Evolutionary conservation across 2,888 invertebrate genomes (phyloP), one percentile per base, ranked within the genome.

Genomic region (Dilophus febrilis): DNA sequence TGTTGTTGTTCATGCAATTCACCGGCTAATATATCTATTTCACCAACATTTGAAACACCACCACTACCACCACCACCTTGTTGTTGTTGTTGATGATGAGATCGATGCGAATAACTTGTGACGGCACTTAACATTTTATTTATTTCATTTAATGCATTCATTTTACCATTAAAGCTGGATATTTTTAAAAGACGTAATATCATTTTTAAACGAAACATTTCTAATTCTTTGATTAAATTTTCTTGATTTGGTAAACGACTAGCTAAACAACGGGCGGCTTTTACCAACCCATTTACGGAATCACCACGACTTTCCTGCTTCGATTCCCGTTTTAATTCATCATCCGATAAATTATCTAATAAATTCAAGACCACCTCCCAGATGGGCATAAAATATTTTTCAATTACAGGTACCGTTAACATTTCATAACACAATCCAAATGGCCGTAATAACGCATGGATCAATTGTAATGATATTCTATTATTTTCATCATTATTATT

Each of bases 61-160:
- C n/a, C n/a, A n/a, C n/a, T n/a, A n/a, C n/a, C n/a, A n/a, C n/a
- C n/a, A n/a, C n/a, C n/a, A n/a, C n/a, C n/a, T n/a, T n/a, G n/a
- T n/a, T n/a, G 66, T 44, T 72, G 70, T 56, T 77, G 77, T 3
- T 57, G 55, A 42, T 77, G 65, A 43, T 73, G 71, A 54, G 75
- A 77, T 39, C 77, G 66, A 59, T 77, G 87, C 6, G 87, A 82
- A 64, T 87, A 90, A 59, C 87, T 90, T 41, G 84, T 79, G 43
- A 92, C 88, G 52, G 84, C 82, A 43, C 85, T 82, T 48, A 90
- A 84, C 37, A 95, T 85, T 70, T 95, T 94, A 65, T 95, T 95
- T 42, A 97, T 90, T 71, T 97, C 95, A 62, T 95, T 94, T 46
- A 97, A 67, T 17, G 95, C 95, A 55, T 94, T 94, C 95, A 97